Base-by-base conservation (phyloP, 1,140 invertebrate genomes). In the Brachionus paranguensis region DNA sequence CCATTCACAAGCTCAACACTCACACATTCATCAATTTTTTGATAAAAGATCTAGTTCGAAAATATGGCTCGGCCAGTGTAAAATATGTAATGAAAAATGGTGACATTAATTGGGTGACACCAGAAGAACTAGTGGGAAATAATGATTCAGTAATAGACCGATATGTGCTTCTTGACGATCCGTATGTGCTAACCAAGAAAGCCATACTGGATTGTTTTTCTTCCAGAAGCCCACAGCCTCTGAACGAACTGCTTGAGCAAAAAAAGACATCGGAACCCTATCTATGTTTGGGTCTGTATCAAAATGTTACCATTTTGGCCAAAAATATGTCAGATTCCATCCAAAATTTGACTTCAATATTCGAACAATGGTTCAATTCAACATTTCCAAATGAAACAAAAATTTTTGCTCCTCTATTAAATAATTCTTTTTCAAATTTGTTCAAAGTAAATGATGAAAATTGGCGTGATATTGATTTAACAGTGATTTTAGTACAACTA, bases 271-370 rank as follows among this genome's bases (percentile, higher is more conserved):
- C 41, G 1, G 64, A 81, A 41, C 20, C 53, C 10, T 81, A 64
- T 43, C 3, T 81, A 64, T 60, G 37, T 11, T 45, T 87, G n/a
- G 86, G 85, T 83, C 43, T 87, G 0, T 85, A 86, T 41, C 85
- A 86, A 76, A 86, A 86, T 74, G 78, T 87, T 45, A 85, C 85
- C 27, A 79, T 86, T 74, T 60, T 60, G 37, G 64, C 47, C n/a
- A 85, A 68, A 83, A 50, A 55, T 70, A 41, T 81, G 24, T 12
- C 20, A 3, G 60, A 20, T 27, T 43, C 60, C 60, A 60, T 41
- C 7, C 27, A 11, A 27, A 60, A 68, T 45, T 45, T 68, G 37
- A 12, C 78, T 14, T n/a, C 17, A 20, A 81, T 81, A 81, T 81
- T 81, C 41, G 60, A 64, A 24, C 55, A 55, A 24, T 41, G 55